phyloP scores from a whole-genome alignment of 1,140 invertebrate genomes.

The Lineus longissimus region DNA sequence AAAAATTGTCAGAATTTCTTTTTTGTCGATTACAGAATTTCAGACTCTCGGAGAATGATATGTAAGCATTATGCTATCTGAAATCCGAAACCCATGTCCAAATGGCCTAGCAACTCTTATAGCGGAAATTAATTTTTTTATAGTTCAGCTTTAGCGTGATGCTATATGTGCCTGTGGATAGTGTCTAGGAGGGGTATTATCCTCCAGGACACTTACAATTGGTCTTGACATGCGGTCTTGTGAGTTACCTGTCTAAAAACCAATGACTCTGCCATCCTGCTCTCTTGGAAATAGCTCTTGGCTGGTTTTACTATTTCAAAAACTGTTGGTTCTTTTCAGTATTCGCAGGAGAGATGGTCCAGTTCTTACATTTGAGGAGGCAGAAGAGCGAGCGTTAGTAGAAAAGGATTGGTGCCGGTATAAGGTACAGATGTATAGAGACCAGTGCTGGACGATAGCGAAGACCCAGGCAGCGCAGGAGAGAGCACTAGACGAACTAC shows the following conservation, averaged over 20 bases:
- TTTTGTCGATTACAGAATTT: neutral
- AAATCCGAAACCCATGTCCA: too few species aligned
- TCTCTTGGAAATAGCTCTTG: too few species aligned
- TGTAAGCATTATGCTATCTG: neutral
- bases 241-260: too few species aligned
- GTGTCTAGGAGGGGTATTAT: too few species aligned
- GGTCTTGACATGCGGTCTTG: too few species aligned
- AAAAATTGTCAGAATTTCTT: neutral
- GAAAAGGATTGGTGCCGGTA: conserved; percentile 71
- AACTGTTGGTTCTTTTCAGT: conserved; percentile 49
- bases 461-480: conserved; percentile 66
- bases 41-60: neutral
- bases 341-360: conserved; percentile 55
- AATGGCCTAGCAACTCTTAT: too few species aligned
- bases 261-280: too few species aligned
- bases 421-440: conserved; percentile 62
- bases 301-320: too few species aligned
- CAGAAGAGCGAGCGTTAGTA: conserved; percentile 60
- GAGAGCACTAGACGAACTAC: conserved; percentile 71
- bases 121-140: too few species aligned
- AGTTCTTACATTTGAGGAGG: conserved; percentile 53
- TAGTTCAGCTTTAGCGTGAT: too few species aligned
- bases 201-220: too few species aligned
- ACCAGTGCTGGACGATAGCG: conserved; percentile 66
- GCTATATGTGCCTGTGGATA: too few species aligned